Evolutionary conservation across 2,888 invertebrate species (phyloP).

Genomic region (Mesorhabditis belari): DNA sequence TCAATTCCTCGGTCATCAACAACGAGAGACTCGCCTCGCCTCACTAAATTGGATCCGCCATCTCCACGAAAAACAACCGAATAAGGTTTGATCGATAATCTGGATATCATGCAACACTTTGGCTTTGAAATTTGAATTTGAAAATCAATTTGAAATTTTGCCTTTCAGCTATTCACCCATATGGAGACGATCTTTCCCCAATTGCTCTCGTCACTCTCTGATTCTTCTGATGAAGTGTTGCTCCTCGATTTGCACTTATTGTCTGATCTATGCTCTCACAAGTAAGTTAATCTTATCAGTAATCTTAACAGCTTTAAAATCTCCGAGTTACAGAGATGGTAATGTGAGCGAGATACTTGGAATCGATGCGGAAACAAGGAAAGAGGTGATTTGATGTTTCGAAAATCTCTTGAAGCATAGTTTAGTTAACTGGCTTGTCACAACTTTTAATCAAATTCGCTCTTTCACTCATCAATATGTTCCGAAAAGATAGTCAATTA

Average conservation of each 20-base stretch:
- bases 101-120: not conserved
- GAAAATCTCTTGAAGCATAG: not conserved
- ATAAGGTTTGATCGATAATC: constrained; percentile 62
- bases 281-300: constrained; percentile 6
- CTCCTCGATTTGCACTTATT: constrained; percentile 84
- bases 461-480: constrained; percentile 73
- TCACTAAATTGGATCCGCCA: constrained; percentile 90
- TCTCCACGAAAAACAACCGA: constrained; percentile 77
- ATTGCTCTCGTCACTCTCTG: constrained; percentile 76
- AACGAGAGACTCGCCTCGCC: constrained; percentile 90
- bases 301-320: not conserved
- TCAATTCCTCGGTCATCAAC: constrained; percentile 74
- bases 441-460: constrained; percentile 77
- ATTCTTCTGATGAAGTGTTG: constrained; percentile 81
- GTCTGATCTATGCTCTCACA: constrained; percentile 54
- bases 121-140: not conserved
- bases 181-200: constrained; percentile 63
- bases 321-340: not conserved
- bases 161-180: constrained; percentile 58
- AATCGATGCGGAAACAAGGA: not conserved
- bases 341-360: not conserved
- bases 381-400: not conserved
- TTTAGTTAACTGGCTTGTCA: constrained; percentile 33
- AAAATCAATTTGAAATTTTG: not conserved
- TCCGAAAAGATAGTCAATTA: constrained; percentile 75